Conservation (phyloP, 2,113 vertebrate species). For the Pongo abelii region DNA sequence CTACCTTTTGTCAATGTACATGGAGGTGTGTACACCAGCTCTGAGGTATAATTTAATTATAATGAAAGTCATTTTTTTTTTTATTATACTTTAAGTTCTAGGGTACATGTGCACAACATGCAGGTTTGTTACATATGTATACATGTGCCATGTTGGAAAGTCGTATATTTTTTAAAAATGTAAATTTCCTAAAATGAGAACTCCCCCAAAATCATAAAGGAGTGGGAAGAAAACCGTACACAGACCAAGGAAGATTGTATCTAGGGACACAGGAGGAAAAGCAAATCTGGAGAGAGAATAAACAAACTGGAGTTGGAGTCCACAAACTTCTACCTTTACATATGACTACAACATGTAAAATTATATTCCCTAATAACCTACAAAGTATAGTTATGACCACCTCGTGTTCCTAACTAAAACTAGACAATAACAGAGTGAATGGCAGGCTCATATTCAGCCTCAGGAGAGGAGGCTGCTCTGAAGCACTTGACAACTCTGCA, state of each 20-base stretch:
- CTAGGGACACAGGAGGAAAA: neutral
- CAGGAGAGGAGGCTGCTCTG: neutral
- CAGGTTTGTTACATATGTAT: too few relatives aligned
- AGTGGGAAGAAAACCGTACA: neutral
- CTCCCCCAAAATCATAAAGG: neutral
- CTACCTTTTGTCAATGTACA: neutral
- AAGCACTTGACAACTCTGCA: neutral
- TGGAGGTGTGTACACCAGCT: neutral
- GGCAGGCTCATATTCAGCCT: neutral
- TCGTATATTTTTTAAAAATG: neutral
- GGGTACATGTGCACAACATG: too few relatives aligned
- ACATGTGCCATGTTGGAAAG: neutral
- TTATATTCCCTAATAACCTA: neutral
- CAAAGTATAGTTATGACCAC: neutral
- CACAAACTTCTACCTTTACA: neutral
- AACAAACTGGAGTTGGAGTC: neutral
- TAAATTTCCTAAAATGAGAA: neutral
- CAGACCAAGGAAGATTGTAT: neutral
- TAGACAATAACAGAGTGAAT: neutral
- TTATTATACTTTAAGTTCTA: too few relatives aligned
- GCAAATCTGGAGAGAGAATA: neutral
- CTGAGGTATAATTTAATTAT: neutral
- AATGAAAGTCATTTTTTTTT: slow-evolving; percentile 15
- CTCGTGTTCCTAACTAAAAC: neutral
- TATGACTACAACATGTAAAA: neutral